A percentile compares a stretch with the other conserved stretches of the same genome.
These are phyloP conservation scores for Cinara cedri DNA, from an alignment of 2,888 invertebrate species.

Conservation along the genomic window DNA sequence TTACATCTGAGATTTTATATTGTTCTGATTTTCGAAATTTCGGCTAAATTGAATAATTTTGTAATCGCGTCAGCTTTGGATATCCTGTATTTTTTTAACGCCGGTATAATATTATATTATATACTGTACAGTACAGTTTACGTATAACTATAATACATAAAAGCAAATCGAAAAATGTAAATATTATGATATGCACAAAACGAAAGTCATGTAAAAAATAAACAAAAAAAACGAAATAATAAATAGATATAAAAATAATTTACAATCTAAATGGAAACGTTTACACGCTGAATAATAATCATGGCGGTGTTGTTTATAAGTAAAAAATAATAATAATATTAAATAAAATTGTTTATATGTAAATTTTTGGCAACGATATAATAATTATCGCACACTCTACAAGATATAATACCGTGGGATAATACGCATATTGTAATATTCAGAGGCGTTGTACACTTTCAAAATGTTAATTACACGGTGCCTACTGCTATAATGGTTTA, in stretches of 20 bases:
- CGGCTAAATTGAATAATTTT: no score
- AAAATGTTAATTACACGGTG: conserved; percentile 21
- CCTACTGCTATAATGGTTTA: neutral
- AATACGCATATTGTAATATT: no score
- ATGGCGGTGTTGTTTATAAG: neutral
- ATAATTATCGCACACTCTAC: neutral
- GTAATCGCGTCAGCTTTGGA: neutral
- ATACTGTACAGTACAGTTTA: no score
- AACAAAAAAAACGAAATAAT: no score
- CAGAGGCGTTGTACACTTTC: conserved; percentile 18
- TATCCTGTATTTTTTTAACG: neutral
- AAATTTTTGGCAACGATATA: neutral
- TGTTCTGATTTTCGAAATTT: no score
- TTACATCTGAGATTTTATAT: neutral
- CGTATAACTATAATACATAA: no score
- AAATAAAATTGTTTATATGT: neutral
- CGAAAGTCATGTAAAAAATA: no score
- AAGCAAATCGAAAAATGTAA: no score
- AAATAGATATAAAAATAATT: no score
- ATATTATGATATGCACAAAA: no score
- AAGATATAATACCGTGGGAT: conserved; percentile 10
- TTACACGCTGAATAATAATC: conserved; percentile 1
- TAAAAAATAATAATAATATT: neutral
- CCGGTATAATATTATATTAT: no score
- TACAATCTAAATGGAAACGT: neutral